Percentiles rank a stretch among this genome's conserved stretches.
phyloP scores from a whole-genome alignment of 2,113 vertebrate species.

The Todiramphus saurophagus region DNA sequence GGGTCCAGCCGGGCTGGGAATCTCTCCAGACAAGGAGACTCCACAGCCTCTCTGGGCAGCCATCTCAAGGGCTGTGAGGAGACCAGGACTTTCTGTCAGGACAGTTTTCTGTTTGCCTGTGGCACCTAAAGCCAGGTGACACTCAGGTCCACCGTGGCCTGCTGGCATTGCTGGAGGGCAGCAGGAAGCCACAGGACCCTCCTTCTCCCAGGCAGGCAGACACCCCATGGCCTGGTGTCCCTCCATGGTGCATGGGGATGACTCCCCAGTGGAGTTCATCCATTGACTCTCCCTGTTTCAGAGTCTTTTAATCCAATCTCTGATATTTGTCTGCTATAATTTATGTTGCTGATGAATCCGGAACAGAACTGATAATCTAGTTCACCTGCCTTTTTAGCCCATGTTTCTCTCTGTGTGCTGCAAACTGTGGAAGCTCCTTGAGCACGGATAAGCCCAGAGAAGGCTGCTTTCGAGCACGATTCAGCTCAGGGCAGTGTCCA shows the following conservation, averaged over 20 bases:
- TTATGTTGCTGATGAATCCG: neutral
- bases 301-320: neutral
- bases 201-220: neutral
- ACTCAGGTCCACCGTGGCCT: neutral
- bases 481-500: neutral
- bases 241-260: no score
- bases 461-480: neutral
- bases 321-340: neutral
- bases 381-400: neutral
- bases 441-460: neutral
- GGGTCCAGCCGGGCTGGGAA: no score
- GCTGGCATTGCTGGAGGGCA: neutral
- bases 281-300: neutral
- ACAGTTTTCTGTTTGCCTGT: neutral
- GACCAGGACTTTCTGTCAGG: neutral
- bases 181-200: neutral
- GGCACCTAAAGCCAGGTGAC: neutral
- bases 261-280: neutral
- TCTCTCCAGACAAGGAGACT: no score
- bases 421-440: neutral
- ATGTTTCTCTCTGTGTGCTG: neutral
- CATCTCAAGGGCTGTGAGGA: neutral
- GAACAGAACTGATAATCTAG: neutral
- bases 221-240: neutral
- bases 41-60: no score